A percentile compares a stretch with the other conserved stretches of the same genome.
These are phyloP conservation scores for Luperina testacea DNA, from an alignment of 2,888 invertebrate genomes.

Conservation along the genomic window DNA sequence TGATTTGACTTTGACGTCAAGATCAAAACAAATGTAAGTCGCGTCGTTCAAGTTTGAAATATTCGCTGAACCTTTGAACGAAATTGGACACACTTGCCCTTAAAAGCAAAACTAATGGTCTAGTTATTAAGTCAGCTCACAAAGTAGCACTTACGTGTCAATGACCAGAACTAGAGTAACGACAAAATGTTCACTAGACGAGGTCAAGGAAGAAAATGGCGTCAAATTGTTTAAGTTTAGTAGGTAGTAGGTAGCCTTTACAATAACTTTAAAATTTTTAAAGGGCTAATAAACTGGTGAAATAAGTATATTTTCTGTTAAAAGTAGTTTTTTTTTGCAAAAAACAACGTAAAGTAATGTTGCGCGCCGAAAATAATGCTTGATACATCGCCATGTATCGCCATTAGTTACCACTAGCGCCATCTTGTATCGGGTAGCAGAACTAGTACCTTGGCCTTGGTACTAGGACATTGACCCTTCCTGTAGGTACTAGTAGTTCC, in stretches of 20 bases:
- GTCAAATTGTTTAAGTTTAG: constrained; percentile 1
- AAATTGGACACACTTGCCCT: constrained; percentile 46
- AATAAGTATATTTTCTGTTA: neutral
- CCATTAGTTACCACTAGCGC: no score
- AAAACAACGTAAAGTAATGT: no score
- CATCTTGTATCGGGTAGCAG: no score
- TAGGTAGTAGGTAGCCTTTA: neutral
- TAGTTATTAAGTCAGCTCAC: constrained; percentile 44
- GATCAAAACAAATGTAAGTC: neutral
- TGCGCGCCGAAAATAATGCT: no score
- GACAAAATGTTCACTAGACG: constrained; percentile 38
- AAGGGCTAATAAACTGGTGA: neutral
- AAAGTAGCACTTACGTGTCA: constrained; percentile 55
- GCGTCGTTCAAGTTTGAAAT: constrained; percentile 9
- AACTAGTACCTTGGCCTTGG: no score
- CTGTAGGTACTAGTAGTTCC: no score
- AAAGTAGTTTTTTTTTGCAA: no score
- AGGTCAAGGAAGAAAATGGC: constrained; percentile 31
- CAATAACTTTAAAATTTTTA: neutral
- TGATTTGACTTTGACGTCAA: neutral
- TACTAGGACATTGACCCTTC: no score
- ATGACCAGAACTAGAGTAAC: constrained; percentile 34
- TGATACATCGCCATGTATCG: no score
- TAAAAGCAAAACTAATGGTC: constrained; percentile 57
- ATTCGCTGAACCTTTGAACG: constrained; percentile 12